Evolutionary conservation across 2,888 invertebrate species (phyloP).

Genomic region (Protodeltote pygarga): DNA sequence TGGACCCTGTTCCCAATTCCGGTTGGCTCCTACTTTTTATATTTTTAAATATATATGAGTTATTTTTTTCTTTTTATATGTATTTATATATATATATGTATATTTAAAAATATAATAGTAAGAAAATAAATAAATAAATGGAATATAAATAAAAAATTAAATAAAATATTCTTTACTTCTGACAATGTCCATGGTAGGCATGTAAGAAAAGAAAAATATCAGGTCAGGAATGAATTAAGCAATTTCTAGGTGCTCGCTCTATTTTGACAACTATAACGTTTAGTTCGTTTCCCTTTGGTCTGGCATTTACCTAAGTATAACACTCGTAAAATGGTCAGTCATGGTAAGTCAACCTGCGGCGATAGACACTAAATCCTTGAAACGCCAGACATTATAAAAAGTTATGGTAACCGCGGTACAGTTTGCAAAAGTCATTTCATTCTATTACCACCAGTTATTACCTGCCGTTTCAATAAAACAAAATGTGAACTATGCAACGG

Average conservation of each 20-base stretch:
- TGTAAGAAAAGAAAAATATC: conserved; percentile 3
- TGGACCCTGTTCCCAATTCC: too few relatives aligned
- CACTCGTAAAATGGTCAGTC: conserved; percentile 38
- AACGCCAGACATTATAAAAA: conserved; percentile 35
- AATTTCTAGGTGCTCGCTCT: not conserved
- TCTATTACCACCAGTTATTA: conserved; percentile 35
- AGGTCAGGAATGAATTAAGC: conserved; percentile 13
- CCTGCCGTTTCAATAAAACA: conserved; percentile 19
- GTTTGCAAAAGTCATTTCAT: conserved; percentile 32
- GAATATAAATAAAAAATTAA: too few relatives aligned
- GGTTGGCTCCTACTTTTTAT: too few relatives aligned
- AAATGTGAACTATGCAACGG: conserved; percentile 11
- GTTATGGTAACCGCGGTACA: conserved; percentile 33
- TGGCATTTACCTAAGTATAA: conserved; percentile 39
- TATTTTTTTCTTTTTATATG: too few relatives aligned
- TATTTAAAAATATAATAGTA: too few relatives aligned
- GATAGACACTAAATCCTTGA: conserved; percentile 27
- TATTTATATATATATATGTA: too few relatives aligned
- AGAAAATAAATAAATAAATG: too few relatives aligned
- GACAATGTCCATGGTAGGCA: too few relatives aligned
- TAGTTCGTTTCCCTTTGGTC: conserved; percentile 16
- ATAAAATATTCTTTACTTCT: too few relatives aligned
- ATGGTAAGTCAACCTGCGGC: conserved; percentile 40
- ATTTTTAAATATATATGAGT: too few relatives aligned
- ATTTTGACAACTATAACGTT: conserved; percentile 12